Conservation (phyloP, 2,113 vertebrate genomes). For the Poecilia latipinna region DNA sequence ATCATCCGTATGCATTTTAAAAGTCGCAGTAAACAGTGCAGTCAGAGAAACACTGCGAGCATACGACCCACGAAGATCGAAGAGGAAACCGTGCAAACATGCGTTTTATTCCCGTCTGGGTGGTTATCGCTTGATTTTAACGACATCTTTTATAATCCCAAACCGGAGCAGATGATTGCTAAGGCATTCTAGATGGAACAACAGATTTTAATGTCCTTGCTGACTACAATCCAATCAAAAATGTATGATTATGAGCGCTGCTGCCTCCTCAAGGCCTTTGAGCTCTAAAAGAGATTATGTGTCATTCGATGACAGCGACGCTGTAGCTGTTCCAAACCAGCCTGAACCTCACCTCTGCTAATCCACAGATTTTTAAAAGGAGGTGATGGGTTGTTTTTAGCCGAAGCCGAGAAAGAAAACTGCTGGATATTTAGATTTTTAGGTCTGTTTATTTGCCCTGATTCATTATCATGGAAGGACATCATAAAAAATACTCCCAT, state of each 20-base stretch:
- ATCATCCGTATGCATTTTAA: conserved; percentile 47
- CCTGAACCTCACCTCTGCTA: conserved; percentile 52
- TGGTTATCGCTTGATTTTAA: conserved; percentile 48
- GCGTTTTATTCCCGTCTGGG: conserved; percentile 25
- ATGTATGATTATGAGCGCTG: conserved; percentile 61
- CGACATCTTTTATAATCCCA: conserved; percentile 66
- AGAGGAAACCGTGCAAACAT: conserved; percentile 48
- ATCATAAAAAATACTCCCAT: too few species aligned
- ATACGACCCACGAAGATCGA: conserved; percentile 23
- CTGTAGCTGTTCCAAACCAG: conserved; percentile 16
- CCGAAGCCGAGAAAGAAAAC: not conserved
- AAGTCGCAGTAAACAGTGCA: conserved; percentile 45
- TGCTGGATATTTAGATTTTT: not conserved
- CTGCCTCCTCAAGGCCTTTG: conserved; percentile 48
- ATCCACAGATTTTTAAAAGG: conserved; percentile 32
- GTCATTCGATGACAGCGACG: conserved; percentile 21
- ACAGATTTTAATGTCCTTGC: conserved; percentile 68
- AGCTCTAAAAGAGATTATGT: conserved; percentile 58
- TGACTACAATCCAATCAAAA: conserved; percentile 72
- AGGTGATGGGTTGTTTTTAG: conserved; percentile 11
- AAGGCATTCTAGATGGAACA: conserved; percentile 60
- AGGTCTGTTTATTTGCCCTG: not conserved
- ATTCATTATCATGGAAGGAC: not conserved
- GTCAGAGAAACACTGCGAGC: conserved; percentile 32
- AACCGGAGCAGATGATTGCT: conserved; percentile 68